These are phyloP conservation scores for Megaceryle torquata DNA, from an alignment of 2,113 vertebrate species.

Conservation along the genomic window DNA sequence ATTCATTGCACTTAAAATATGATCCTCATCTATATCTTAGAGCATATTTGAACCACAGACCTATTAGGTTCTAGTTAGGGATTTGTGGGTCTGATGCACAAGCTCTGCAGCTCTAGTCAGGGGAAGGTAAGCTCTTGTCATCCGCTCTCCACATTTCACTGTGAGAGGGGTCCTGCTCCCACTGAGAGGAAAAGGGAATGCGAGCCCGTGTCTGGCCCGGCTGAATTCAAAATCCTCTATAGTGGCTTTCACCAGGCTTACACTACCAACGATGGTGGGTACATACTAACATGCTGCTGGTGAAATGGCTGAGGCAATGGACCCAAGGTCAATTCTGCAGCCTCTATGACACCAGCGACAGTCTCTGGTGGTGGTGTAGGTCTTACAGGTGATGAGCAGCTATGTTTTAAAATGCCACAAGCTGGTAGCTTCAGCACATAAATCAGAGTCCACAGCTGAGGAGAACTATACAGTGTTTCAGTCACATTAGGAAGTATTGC, in stretches of 20 bases:
- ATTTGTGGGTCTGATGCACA: neutral
- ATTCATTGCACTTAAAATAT: neutral
- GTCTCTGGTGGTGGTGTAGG: neutral
- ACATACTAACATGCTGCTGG: fast-evolving
- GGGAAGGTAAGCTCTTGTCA: neutral
- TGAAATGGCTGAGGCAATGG: neutral
- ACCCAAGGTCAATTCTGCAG: fast-evolving
- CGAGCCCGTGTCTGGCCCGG: fast-evolving
- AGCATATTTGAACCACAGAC: neutral
- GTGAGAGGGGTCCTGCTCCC: neutral
- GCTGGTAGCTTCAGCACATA: neutral
- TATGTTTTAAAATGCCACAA: neutral
- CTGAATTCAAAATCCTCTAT: neutral
- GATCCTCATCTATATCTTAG: neutral
- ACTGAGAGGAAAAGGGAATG: neutral
- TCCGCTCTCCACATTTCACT: neutral
- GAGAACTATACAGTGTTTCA: neutral
- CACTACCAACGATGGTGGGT: neutral
- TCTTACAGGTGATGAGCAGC: neutral
- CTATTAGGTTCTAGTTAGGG: neutral
- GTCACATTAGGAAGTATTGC: neutral
- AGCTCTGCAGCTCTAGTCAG: neutral
- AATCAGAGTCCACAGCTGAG: neutral
- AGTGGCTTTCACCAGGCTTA: neutral
- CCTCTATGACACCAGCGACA: fast-evolving